Conservation (phyloP, 2,888 invertebrate genomes). For the Eupsilia transversa region DNA sequence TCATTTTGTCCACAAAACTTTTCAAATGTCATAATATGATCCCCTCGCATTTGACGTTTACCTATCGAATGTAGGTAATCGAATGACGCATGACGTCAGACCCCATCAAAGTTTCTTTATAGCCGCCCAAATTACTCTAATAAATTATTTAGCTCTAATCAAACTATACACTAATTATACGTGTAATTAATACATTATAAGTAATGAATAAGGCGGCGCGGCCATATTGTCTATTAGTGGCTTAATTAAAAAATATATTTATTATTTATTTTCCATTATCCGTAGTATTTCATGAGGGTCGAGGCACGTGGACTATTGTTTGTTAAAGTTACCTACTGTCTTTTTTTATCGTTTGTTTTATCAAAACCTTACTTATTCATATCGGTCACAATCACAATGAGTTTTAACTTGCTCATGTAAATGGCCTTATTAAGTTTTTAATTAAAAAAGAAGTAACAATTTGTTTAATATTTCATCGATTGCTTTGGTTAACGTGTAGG, state of each 20-base stretch:
- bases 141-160: slow-evolving; percentile 74
- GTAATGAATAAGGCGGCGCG: slow-evolving; percentile 58
- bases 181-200: slow-evolving; percentile 73
- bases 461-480: too few species aligned
- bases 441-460: neutral
- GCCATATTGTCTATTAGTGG: slow-evolving; percentile 67
- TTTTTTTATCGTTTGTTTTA: slow-evolving; percentile 21
- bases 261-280: slow-evolving; percentile 66
- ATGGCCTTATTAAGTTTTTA: neutral
- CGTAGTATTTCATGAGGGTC: slow-evolving; percentile 52
- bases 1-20: neutral
- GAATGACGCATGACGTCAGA: slow-evolving; percentile 61
- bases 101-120: slow-evolving; percentile 72
- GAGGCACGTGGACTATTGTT: slow-evolving; percentile 24
- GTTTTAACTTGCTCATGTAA: neutral
- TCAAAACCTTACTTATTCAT: slow-evolving; percentile 10
- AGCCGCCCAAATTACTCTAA: slow-evolving; percentile 69
- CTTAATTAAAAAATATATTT: slow-evolving; percentile 69
- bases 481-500: neutral
- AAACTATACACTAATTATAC: slow-evolving; percentile 75
- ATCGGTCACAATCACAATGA: neutral
- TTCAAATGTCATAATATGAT: neutral
- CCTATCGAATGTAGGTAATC: slow-evolving; percentile 42
- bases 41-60: slow-evolving; percentile 30
- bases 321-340: slow-evolving; percentile 3